Conservation (phyloP, 2,888 invertebrate genomes). For the Cantharis lateralis region DNA sequence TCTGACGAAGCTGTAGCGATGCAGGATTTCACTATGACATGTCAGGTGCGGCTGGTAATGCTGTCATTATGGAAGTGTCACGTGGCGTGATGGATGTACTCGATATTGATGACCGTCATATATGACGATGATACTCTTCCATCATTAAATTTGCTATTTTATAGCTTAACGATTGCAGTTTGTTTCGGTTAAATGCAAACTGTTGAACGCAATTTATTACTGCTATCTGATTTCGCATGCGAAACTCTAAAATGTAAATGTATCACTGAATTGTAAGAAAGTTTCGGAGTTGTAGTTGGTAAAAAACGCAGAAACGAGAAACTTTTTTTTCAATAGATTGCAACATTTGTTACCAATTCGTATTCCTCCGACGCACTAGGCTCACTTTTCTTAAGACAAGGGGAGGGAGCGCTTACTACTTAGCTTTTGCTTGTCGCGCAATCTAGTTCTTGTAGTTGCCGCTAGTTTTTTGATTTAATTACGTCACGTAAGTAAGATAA, state of each 20-base stretch:
- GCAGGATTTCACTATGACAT: constrained; percentile 39
- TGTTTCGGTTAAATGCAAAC: not conserved
- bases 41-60: constrained; percentile 54
- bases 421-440: constrained; percentile 4
- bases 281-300: constrained; percentile 13
- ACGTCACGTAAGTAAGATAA: not conserved
- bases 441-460: not conserved
- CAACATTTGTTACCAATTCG: constrained; percentile 29
- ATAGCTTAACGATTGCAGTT: constrained; percentile 34
- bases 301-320: constrained; percentile 26
- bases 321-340: constrained; percentile 28
- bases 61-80: constrained; percentile 54
- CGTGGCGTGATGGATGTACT: constrained; percentile 50
- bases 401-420: constrained; percentile 16
- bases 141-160: constrained; percentile 37
- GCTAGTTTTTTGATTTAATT: not conserved
- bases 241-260: constrained; percentile 23
- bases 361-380: constrained; percentile 22
- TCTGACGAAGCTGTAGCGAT: constrained; percentile 41
- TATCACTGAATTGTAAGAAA: constrained; percentile 22
- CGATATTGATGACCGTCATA: constrained; percentile 50
- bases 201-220: not conserved
- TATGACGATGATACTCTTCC: constrained; percentile 34
- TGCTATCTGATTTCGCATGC: constrained; percentile 8
- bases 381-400: constrained; percentile 28